These are phyloP conservation scores for Cyclopterus lumpus DNA, from an alignment of 2,797 vertebrate species.

Conservation along the genomic window DNA sequence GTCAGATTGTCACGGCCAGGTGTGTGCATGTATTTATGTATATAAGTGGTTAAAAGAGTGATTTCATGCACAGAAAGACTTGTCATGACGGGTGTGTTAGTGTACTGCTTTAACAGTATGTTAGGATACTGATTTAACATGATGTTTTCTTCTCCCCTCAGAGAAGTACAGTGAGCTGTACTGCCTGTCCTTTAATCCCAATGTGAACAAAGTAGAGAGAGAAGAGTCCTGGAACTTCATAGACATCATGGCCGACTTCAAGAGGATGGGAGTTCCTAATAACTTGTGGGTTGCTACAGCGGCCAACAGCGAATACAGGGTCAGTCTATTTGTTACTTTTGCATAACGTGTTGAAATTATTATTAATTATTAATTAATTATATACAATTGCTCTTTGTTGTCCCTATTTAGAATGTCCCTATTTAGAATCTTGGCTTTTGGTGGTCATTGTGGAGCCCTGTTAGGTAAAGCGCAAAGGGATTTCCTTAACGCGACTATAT, in stretches of 20 bases:
- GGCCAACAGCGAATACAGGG: constrained; percentile 92
- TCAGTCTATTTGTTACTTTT: constrained; percentile 73
- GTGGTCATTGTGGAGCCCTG: too few relatives aligned
- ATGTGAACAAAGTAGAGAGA: constrained; percentile 90
- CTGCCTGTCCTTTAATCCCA: constrained; percentile 96
- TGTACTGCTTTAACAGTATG: background rate
- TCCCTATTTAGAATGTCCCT: too few relatives aligned
- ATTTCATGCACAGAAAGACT: constrained; percentile 48
- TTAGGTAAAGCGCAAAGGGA: too few relatives aligned
- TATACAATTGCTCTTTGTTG: too few relatives aligned
- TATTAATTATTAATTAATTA: too few relatives aligned
- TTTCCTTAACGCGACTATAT: background rate
- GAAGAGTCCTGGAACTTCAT: constrained; percentile 92
- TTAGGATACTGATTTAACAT: background rate
- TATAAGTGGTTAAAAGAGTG: background rate
- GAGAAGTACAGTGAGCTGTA: constrained; percentile 96
- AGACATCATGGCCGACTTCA: constrained; percentile 88
- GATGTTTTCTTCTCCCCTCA: constrained; percentile 49
- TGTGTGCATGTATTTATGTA: constrained; percentile 24
- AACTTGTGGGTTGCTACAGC: constrained; percentile 91
- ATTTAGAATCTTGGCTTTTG: too few relatives aligned
- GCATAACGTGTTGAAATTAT: background rate
- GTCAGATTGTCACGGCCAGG: constrained; percentile 89
- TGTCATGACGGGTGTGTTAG: constrained; percentile 68
- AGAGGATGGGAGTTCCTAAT: constrained; percentile 93